A percentile compares a stretch with the other conserved stretches of the same genome.
phyloP scores from a whole-genome alignment of 2,797 vertebrate genomes.

The Echeneis naucrates region DNA sequence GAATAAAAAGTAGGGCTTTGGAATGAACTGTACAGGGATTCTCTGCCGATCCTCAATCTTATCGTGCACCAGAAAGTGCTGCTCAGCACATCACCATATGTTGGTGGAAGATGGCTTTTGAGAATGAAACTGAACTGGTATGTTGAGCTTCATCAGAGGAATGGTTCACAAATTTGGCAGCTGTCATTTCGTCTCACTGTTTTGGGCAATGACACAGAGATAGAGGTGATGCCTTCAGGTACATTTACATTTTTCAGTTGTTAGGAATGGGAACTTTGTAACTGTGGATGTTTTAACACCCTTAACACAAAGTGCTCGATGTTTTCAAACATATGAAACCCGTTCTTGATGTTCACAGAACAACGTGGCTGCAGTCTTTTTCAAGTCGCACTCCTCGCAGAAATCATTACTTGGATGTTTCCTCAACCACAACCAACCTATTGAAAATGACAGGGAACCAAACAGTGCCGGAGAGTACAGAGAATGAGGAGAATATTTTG shows the following conservation, averaged over 20 bases:
- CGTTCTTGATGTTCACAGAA: not conserved
- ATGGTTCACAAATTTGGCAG: not conserved
- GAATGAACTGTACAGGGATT: not conserved
- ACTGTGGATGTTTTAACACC: not conserved
- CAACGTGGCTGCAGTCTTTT: not conserved
- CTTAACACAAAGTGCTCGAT: not conserved
- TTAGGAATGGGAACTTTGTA: not conserved
- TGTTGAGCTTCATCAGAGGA: constrained; percentile 4
- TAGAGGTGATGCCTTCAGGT: not conserved
- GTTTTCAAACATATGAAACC: not conserved
- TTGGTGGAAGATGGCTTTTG: constrained; percentile 1
- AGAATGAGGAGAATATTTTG: constrained; percentile 34
- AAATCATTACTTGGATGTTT: constrained; percentile 12
- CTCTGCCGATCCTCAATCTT: constrained; percentile 1
- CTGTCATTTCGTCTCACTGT: not conserved
- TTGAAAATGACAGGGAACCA: constrained; percentile 35
- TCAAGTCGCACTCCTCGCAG: constrained; percentile 13
- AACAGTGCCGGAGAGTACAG: constrained; percentile 1
- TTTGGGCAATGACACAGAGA: not conserved
- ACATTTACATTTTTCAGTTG: not conserved
- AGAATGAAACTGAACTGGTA: constrained; percentile 21
- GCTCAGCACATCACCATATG: constrained; percentile 25
- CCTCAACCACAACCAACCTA: constrained; percentile 17
- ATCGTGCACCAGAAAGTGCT: constrained; percentile 3
- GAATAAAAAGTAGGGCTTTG: not conserved